A percentile compares a stretch with the other conserved stretches of the same genome.
These are phyloP conservation scores for Lepus americanus DNA, from an alignment of 2,113 vertebrate species.

Conservation along the genomic window DNA sequence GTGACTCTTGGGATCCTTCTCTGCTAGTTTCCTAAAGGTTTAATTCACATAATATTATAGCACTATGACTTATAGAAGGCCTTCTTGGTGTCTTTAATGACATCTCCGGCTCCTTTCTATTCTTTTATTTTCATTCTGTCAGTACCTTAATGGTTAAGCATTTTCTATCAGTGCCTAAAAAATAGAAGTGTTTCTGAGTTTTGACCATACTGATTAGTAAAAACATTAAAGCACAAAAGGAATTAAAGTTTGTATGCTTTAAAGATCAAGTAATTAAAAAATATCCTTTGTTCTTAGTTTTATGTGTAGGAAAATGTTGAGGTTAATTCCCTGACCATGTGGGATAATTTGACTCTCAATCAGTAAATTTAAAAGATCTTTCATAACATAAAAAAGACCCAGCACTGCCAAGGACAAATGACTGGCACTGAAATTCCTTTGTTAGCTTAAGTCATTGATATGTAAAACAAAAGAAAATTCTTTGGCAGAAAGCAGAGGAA, in stretches of 20 bases:
- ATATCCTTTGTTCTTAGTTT: conserved; percentile 82
- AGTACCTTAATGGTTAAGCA: conserved; percentile 63
- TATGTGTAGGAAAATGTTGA: conserved; percentile 82
- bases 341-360: conserved; percentile 84
- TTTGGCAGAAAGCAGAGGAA: conserved; percentile 82
- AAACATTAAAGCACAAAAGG: conserved; percentile 76
- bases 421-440: conserved; percentile 83
- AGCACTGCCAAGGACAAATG: conserved; percentile 83
- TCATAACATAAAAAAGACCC: conserved; percentile 83
- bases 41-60: background rate
- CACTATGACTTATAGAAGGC: conserved; percentile 21
- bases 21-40: background rate
- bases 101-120: background rate
- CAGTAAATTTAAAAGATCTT: conserved; percentile 85
- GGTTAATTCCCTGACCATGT: conserved; percentile 81
- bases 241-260: conserved; percentile 79
- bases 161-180: conserved; percentile 70
- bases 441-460: conserved; percentile 85
- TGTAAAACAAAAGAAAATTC: conserved; percentile 85
- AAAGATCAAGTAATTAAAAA: conserved; percentile 83
- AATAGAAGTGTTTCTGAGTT: conserved; percentile 68
- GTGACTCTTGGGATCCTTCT: background rate
- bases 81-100: conserved; percentile 58
- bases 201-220: conserved; percentile 79
- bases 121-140: conserved; percentile 51